Evolutionary conservation across 2,113 vertebrate species (phyloP), one percentile per base, ranked within the genome.

Genomic region (Lota lota): DNA sequence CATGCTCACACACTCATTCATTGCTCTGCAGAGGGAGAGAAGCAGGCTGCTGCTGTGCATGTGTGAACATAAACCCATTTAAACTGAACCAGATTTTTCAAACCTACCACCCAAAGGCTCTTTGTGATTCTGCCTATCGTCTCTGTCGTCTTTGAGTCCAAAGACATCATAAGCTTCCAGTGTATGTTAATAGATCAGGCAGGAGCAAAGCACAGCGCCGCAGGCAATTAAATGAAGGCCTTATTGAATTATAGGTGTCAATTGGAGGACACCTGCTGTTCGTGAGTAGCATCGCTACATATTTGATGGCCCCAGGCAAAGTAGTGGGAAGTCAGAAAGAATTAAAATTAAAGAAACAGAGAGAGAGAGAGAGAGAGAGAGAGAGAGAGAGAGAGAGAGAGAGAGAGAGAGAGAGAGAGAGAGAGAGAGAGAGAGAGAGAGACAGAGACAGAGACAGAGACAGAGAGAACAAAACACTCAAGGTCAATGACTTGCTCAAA

Each of bases 41-140:
- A 10, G 21, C 17, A 59, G 10, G 12, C 19, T 16, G 33, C 24
- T 24, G 19, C 21, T 57, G 19, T 60, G 33, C 33, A 47, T 68
- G 19, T 47, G 33, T 62, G 47, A 62, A 54, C 59, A 61, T 51
- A 22, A 62, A 62, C 40, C 47, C 59, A 47, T 24, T 22, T 62
- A 62, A 69, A 59, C 40, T 28, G 36, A 24, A 61, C 33, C 67
- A 69, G 59, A 58, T 69, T 58, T 69, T 57, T 61, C 19, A 14
- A 1, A 22, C 20, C 40, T 47, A 47, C 40, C 40, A 47, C 40
- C 40, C 40, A 47, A 47, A 47, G 40, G 11, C 11, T 47, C 12
- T 47, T 47, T 47, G 40, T 40, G 57, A 19, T 33, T 56, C 60
- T 62, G 16, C 56, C 10, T 5, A n/a, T 21, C 22, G 16, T 21